Percentiles rank a stretch among this genome's conserved stretches.
These are phyloP conservation scores for Atlantisia rogersi DNA, from an alignment of 2,113 vertebrate species.

Conservation along the genomic window DNA sequence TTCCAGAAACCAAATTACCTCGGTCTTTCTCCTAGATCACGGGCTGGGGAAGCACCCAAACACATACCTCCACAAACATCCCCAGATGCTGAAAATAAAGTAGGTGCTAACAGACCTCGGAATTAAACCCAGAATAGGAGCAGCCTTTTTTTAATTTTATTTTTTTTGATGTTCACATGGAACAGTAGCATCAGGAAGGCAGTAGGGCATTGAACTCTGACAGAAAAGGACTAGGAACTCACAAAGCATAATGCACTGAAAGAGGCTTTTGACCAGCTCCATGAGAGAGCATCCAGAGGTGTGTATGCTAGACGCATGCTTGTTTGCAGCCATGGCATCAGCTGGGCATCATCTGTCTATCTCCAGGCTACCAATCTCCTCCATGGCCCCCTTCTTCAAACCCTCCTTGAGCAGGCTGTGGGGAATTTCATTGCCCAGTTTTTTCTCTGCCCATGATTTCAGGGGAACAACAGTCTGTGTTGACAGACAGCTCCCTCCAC, in stretches of 20 bases:
- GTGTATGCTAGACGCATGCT: accelerated
- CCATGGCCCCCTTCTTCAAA: background rate
- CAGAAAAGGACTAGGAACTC: background rate
- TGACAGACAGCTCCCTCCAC: background rate
- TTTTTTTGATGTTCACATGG: background rate
- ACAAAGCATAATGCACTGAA: background rate
- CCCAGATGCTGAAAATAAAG: background rate
- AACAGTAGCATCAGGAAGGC: background rate
- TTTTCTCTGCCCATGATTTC: background rate
- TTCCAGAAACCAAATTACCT: background rate
- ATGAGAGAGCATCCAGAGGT: accelerated
- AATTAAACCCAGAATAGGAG: background rate
- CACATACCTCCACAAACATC: background rate
- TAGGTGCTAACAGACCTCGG: background rate
- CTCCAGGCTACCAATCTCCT: background rate
- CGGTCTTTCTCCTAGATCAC: background rate
- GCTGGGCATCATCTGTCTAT: background rate
- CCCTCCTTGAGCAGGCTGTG: background rate
- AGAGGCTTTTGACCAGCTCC: background rate
- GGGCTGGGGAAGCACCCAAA: background rate
- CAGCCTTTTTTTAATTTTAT: background rate
- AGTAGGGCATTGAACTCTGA: background rate
- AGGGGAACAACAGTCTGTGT: background rate
- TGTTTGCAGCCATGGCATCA: background rate
- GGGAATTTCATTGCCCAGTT: background rate